Base-by-base conservation (phyloP, 1,140 invertebrate genomes). In the Pogonomyrmex barbatus region DNA sequence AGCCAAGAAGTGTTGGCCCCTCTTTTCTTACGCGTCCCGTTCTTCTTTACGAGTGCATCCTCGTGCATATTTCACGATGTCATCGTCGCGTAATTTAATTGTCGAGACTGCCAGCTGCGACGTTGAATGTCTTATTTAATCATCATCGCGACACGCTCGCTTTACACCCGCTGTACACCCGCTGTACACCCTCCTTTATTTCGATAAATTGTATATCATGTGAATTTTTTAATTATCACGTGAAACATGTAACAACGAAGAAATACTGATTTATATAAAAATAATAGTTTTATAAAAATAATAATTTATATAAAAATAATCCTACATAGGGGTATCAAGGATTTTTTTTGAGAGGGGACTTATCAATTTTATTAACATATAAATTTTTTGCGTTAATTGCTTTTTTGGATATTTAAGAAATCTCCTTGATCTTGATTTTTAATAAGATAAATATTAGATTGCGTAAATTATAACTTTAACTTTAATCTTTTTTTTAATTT, bases 11-110 rank as follows among this genome's bases (percentile, higher is more conserved):
- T 30, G 30, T 9, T 17, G 39, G 1, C 8, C n/a, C 56, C 76
- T 73, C 47, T 4, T 62, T 33, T 85, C 9, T 10, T 45, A 12
- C 9, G 8, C 10, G n/a, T 47, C 36, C 45, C 36, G 10, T 85
- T 63, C 24, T 10, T 65, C 78, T 84, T 78, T 85, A 76, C 10
- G 50, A 56, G 10, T 50, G 12, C 36, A 50, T 10, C 45, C n/a
- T 73, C 10, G 30, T 73, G n/a, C 30, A 83, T 83, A 83, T 83
- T 75, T 75, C 54, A 39, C 50, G 8, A 14, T 58, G 30, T 54
- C 50, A 39, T 76, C 54, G 42, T 62, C 17, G 54, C 47, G 12
- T 75, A 83, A 83, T 83, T 83, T 83, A 83, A 83, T 83, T 39
- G 42, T 60, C 6, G 33, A 12, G 4, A 60, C 17, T 3, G 12